phyloP scores from a whole-genome alignment of 2,888 invertebrate genomes.

The Automeris io region DNA sequence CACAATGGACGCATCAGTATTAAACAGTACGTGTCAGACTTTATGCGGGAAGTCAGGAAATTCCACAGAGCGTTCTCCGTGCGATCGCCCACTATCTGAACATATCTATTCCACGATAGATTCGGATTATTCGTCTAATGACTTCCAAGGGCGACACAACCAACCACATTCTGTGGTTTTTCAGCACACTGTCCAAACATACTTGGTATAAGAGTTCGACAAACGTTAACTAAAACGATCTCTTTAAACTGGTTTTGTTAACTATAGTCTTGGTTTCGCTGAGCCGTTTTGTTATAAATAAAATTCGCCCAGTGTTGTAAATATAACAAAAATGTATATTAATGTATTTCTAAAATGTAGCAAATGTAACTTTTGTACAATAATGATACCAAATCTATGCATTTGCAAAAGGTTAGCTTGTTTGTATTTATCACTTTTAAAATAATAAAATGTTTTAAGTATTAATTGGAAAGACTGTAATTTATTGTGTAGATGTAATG shows the following conservation, averaged over 20 bases:
- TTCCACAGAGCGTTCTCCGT: slow-evolving; percentile 77
- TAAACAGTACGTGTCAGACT: slow-evolving; percentile 79
- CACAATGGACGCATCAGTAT: slow-evolving; percentile 83
- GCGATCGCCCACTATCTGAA: slow-evolving; percentile 87
- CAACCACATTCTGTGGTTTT: slow-evolving; percentile 66
- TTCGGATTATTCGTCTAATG: slow-evolving; percentile 87
- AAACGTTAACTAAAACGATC: slow-evolving; percentile 45
- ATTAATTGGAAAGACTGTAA: slow-evolving; percentile 76
- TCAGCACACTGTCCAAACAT: slow-evolving; percentile 72
- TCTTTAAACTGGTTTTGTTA: slow-evolving; percentile 50
- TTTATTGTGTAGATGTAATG: slow-evolving; percentile 70
- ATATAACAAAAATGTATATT: slow-evolving; percentile 57
- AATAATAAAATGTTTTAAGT: slow-evolving; percentile 57
- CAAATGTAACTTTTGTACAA: slow-evolving; percentile 71
- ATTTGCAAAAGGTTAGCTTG: slow-evolving; percentile 68
- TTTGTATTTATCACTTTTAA: slow-evolving; percentile 65
- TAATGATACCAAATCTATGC: slow-evolving; percentile 74
- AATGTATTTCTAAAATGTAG: slow-evolving; percentile 38
- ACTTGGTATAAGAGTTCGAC: slow-evolving; percentile 56
- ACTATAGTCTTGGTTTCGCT: slow-evolving; percentile 53
- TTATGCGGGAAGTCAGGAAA: slow-evolving; percentile 74
- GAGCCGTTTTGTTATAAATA: slow-evolving; percentile 54
- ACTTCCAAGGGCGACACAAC: slow-evolving; percentile 57
- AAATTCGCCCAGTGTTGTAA: slow-evolving; percentile 58
- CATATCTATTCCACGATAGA: slow-evolving; percentile 95